Conservation (phyloP, 2,888 invertebrate genomes). For the Zhengitettix transpicula region DNA sequence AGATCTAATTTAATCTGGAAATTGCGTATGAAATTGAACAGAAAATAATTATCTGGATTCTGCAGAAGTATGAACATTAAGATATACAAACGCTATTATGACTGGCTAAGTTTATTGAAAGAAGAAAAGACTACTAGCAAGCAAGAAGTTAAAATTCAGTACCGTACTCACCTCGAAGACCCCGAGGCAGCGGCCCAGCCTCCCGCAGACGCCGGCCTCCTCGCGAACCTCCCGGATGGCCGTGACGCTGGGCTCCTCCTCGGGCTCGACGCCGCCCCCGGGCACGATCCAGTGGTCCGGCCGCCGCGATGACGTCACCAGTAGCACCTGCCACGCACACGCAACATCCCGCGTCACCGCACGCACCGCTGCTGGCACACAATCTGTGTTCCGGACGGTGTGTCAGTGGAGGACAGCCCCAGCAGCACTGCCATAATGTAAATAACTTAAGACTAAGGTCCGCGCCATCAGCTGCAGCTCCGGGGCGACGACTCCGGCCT, state of each 20-base stretch:
- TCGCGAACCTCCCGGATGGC: constrained; percentile 88
- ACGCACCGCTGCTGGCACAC: neutral
- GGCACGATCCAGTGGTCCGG: constrained; percentile 93
- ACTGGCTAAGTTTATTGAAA: no score
- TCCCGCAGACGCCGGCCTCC: constrained; percentile 89
- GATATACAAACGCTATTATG: no score
- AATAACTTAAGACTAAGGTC: no score
- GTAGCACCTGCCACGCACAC: constrained; percentile 48
- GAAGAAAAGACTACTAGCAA: no score
- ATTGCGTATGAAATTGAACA: no score
- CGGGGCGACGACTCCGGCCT: no score
- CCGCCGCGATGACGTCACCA: constrained; percentile 81
- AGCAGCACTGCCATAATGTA: no score
- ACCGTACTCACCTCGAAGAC: constrained; percentile 66
- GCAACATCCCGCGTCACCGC: neutral
- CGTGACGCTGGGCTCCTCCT: constrained; percentile 75
- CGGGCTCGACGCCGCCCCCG: constrained; percentile 92
- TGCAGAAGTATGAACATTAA: no score
- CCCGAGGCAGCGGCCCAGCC: constrained; percentile 75
- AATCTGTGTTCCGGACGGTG: neutral
- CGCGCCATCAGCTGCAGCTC: no score
- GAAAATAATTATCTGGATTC: neutral
- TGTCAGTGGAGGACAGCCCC: neutral
- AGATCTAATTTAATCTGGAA: no score
- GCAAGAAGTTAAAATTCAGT: no score